Evolutionary conservation across 2,797 vertebrate species (phyloP), one percentile per base, ranked within the genome.

Genomic region (Sarcophilus harrisii): DNA sequence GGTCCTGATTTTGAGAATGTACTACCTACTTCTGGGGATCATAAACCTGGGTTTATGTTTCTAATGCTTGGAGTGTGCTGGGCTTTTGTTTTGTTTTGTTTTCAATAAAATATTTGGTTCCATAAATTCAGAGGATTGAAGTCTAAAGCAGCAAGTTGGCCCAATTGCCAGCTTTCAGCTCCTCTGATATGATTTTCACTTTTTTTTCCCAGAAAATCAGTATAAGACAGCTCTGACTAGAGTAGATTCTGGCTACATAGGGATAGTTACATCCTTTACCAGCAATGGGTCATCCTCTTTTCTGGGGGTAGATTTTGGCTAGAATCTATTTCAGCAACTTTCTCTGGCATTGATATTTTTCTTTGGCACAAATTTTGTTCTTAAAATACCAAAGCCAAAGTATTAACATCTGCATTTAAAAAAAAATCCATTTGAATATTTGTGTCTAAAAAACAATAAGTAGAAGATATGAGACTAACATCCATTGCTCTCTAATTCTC

Each of bases 11-110:
- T 95, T 90, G 57, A 97, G 90, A 96, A 55, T 62, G 57, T 87
- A 14, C 57, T 91, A 29, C 29, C 52, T 59, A 16, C 45, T 91
- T 96, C 91, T 89, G 58, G 45, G 90, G 92, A 94, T 94, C 90
- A 94, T 54, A 96, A 91, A 91, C 32, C n/a, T 60, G 45, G 6
- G 32, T 57, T 60, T 93, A 24, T 91, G 49, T 96, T 62, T 96
- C 93, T 81, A 12, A 90, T 89, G 60, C 60, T 93, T 95, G 45
- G n/a, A 57, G 62, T 52, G 10, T 91, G 8, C 92, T 66, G 93
- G 57, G 29, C 18, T 57, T 94, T 91, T 92, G 90, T 91, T 94
- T 91, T 29, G 18, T 94, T 97, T 96, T 90, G 60, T 93, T 96
- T 95, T 92, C 58, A 60, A 62, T 66, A 93, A 95, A 96, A 93